Evolutionary conservation across 2,797 vertebrate genomes (phyloP), one percentile per base, ranked within the genome.

Genomic region (Poecilia wingei): DNA sequence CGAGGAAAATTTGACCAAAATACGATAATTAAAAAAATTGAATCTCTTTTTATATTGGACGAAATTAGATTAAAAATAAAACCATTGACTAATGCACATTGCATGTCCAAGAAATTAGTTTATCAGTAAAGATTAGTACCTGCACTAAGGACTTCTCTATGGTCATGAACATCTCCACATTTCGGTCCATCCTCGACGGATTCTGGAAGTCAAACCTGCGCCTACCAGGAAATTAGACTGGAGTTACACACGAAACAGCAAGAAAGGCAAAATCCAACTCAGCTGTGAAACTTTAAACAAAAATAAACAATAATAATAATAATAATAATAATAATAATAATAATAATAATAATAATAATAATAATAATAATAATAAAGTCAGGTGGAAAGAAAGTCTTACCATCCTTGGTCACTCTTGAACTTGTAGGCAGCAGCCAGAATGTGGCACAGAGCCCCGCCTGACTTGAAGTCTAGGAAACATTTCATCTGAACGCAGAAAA

Each of bases 381-480:
- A 76, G 80, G 68, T 74, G 28, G 82, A 94, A 93, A 84, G 87
- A 94, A 88, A 84, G 77, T 82, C 97, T 96, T 95, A 99, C 98
- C 98, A 99, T 96, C 98, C 98, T 93, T 99, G 98, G 95, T 99
- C 98, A 88, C 98, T 99, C 95, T 99, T 99, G 93, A 99, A 99
- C 92, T 99, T 99, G 95, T 99, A 99, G 87, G 98, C 98, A 51
- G 98, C 97, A 84, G 98, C 98, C 89, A 99, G 96, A 87, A 99
- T 98, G 89, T 99, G 97, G 93, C 98, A 99, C 20, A 99, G 93
- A 82, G 98, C 95, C 43, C 98, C 98, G 75, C 98, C 98, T 13
- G 98, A 97, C 94, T 99, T 99, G 89, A 99, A 99, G 94, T 99
- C 98, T 94, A 99, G 93, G 90, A 99, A 99, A 94, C 97, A 97